Evolutionary conservation across 2,797 vertebrate genomes (phyloP).

Genomic region (Betta splendens): DNA sequence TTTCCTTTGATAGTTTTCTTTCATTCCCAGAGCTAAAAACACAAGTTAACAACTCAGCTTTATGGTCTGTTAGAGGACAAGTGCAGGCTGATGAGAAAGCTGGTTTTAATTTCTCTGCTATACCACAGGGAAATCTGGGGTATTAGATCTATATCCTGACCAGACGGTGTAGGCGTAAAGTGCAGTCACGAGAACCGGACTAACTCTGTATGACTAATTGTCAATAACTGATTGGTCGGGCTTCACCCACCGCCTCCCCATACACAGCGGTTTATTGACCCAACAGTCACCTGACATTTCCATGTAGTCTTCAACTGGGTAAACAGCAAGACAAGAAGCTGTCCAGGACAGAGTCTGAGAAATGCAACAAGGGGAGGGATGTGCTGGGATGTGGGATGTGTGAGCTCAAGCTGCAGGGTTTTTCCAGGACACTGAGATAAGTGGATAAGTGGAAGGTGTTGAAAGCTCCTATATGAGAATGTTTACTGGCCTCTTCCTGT

Average conservation of each 20-base stretch:
- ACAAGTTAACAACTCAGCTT: constrained; percentile 16
- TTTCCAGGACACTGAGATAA: constrained; percentile 73
- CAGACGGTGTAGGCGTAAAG: constrained; percentile 46
- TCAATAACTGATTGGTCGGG: constrained; percentile 77
- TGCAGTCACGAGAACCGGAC: constrained; percentile 61
- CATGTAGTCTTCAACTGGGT: constrained; percentile 68
- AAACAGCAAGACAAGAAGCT: constrained; percentile 52
- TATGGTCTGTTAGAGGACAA: constrained; percentile 16
- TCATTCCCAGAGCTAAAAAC: background rate
- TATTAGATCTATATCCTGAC: constrained; percentile 59
- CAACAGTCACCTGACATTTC: constrained; percentile 74
- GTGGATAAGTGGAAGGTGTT: constrained; percentile 73
- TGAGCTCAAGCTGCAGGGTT: constrained; percentile 57
- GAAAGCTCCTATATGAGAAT: constrained; percentile 64
- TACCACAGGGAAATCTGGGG: constrained; percentile 54
- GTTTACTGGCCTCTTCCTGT: constrained; percentile 45
- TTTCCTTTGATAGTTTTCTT: background rate
- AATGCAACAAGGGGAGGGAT: constrained; percentile 28
- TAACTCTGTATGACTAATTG: constrained; percentile 70
- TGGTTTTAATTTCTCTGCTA: constrained; percentile 58
- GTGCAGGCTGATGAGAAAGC: constrained; percentile 25
- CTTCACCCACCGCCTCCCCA: constrained; percentile 15
- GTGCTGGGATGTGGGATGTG: constrained; percentile 22
- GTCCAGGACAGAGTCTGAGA: constrained; percentile 35
- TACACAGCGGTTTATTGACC: constrained; percentile 67